Evolutionary conservation across 2,113 vertebrate species (phyloP).

Genomic region (Chascanopsetta lugubris): DNA sequence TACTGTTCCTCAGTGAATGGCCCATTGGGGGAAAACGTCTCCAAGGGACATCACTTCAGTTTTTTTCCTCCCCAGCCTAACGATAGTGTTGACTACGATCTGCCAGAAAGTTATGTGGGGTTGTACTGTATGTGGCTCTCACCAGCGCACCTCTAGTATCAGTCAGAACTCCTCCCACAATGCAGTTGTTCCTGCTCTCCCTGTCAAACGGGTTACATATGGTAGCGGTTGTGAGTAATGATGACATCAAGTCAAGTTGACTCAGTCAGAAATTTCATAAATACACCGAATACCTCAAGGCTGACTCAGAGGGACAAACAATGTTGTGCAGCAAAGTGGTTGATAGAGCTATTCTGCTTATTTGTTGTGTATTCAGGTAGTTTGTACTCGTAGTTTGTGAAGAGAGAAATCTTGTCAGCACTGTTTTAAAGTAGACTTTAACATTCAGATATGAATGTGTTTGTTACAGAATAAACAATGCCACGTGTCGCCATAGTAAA

Average conservation of each 20-base stretch:
- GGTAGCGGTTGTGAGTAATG: constrained; percentile 31
- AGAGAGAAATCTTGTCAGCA: neutral
- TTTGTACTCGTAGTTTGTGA: too few species aligned
- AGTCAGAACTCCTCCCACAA: neutral
- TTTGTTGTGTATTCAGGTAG: neutral
- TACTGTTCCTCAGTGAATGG: constrained; percentile 7
- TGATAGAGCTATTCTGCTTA: neutral
- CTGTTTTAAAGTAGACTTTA: neutral
- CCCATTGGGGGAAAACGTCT: neutral
- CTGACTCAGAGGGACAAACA: constrained; percentile 44
- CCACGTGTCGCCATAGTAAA: too few species aligned
- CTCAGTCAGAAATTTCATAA: constrained; percentile 38
- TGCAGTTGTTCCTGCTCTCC: constrained; percentile 46
- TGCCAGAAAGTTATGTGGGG: neutral
- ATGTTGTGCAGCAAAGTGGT: constrained; percentile 11
- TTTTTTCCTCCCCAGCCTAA: neutral
- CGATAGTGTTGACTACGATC: neutral
- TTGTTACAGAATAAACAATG: too few species aligned
- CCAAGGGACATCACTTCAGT: neutral
- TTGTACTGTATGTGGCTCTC: constrained; percentile 9
- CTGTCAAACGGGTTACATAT: constrained; percentile 55
- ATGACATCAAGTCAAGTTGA: constrained; percentile 32
- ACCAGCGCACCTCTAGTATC: constrained; percentile 41
- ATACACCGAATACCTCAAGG: constrained; percentile 11
- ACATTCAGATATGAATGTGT: too few species aligned